Base-by-base conservation (phyloP, 2,888 invertebrate species). In the Anaspis maculata region DNA sequence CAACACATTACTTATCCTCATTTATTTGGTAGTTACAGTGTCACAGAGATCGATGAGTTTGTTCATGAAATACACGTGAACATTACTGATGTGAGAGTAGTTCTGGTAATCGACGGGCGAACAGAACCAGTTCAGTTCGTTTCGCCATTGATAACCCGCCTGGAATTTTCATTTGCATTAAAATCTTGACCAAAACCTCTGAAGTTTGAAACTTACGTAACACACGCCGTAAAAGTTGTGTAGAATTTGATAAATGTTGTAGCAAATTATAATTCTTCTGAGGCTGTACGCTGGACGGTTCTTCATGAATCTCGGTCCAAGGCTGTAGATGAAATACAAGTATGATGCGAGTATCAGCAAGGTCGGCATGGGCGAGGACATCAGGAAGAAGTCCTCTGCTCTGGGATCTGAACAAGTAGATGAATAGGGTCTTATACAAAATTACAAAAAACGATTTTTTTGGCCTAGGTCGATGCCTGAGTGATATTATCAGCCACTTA, bases 31-130 rank as follows among this genome's bases (percentile, higher is more conserved):
- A 53, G 60, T 56, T 66, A 82, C 76, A 45, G 86, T 86, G 53
- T 87, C 86, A 0, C 82, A 51, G 3, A 86, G 72, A 62, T 87
- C 87, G 5, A 77, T 54, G 7, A 84, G 55, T 65, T 87, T 87
- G 27, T 81, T 68, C 2, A 77, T 40, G 53, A 79, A 84, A 60
- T 84, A 86, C 37, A 69, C 49, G 69, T 81, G 83, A 15, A 79
- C n/a, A n/a, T n/a, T n/a, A n/a, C n/a, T 75, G 13, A 67, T 73
- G 37, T 72, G 57, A 0, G 79, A 76, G 32, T 72, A 71, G 9
- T 71, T 62, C 2, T 74, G 73, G 54, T 75, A 79, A 45, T 81
- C 79, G 6, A 82, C 72, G 0, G 82, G 80, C 56, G 86, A 76
- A 59, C 89, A 90, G 15, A 25, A 30, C 46, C 45, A 45, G 23